Conservation (phyloP, 2,888 invertebrate genomes). For the Listrodromus nycthemerus region DNA sequence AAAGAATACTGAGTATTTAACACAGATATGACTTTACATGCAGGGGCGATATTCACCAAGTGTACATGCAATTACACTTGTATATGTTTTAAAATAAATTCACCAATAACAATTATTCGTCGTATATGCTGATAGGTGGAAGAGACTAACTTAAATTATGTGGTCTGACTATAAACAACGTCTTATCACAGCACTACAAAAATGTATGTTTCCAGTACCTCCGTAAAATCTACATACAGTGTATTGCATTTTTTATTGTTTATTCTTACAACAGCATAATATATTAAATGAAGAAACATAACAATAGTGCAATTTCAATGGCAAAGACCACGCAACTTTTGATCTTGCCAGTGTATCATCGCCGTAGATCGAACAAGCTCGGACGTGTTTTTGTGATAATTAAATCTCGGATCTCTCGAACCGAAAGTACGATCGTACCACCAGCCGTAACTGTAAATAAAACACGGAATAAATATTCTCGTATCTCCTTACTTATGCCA, state of each 20-base stretch:
- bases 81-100: background rate
- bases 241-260: background rate
- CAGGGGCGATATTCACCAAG: background rate
- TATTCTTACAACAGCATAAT: background rate
- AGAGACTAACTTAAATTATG: background rate
- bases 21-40: background rate
- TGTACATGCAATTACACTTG: background rate
- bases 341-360: constrained; percentile 77
- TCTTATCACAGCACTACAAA: background rate
- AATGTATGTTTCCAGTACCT: background rate
- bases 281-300: background rate
- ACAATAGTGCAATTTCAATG: constrained; percentile 48
- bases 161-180: background rate
- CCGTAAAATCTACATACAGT: background rate
- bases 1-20: background rate
- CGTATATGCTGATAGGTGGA: background rate
- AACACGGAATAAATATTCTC: background rate
- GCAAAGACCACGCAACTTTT: constrained; percentile 72
- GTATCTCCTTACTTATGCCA: background rate
- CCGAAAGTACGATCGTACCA: constrained; percentile 78
- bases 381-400: constrained; percentile 78
- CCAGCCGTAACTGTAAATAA: constrained; percentile 78
- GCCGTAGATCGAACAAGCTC: constrained; percentile 77
- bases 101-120: background rate
- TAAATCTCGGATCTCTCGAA: constrained; percentile 73